phyloP scores from a whole-genome alignment of 64 coral and sea anemone genomes.

The Montipora foliosa region DNA sequence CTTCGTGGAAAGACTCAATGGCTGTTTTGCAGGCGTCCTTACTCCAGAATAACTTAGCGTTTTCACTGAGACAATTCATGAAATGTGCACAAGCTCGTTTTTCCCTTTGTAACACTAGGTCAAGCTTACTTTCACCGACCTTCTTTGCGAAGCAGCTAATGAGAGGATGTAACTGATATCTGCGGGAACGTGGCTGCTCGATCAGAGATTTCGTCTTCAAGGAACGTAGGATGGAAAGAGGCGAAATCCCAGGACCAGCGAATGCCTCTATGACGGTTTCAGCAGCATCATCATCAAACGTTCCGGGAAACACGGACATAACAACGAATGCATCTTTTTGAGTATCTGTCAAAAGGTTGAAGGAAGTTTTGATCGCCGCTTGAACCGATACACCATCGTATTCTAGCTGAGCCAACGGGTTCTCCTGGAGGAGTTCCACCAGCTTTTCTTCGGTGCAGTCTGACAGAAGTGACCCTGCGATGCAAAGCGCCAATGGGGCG shows the following conservation, averaged over 20 bases:
- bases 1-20: slow-evolving; percentile 5
- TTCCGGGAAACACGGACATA: slow-evolving; percentile 28
- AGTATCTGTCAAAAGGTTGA: not conserved
- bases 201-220: slow-evolving; percentile 36
- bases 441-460: slow-evolving; percentile 14
- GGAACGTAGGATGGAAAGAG: not conserved
- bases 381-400: not conserved
- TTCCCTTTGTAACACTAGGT: not conserved
- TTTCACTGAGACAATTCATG: not conserved
- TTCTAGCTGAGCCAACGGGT: not conserved
- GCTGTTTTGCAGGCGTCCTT: slow-evolving; percentile 44
- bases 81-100: slow-evolving; percentile 25
- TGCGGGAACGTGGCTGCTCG: not conserved
- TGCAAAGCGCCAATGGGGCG: slow-evolving; percentile 57
- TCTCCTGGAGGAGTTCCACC: not conserved
- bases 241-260: not conserved
- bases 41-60: slow-evolving; percentile 1
- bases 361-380: slow-evolving; percentile 28
- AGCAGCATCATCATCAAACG: slow-evolving; percentile 55
- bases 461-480: slow-evolving; percentile 39
- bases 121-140: not conserved
- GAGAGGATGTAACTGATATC: slow-evolving; percentile 45
- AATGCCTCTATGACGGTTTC: not conserved
- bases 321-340: not conserved
- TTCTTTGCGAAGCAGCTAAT: slow-evolving; percentile 22